Conservation (phyloP, 2,888 invertebrate genomes). For the Oasisia sp. region DNA sequence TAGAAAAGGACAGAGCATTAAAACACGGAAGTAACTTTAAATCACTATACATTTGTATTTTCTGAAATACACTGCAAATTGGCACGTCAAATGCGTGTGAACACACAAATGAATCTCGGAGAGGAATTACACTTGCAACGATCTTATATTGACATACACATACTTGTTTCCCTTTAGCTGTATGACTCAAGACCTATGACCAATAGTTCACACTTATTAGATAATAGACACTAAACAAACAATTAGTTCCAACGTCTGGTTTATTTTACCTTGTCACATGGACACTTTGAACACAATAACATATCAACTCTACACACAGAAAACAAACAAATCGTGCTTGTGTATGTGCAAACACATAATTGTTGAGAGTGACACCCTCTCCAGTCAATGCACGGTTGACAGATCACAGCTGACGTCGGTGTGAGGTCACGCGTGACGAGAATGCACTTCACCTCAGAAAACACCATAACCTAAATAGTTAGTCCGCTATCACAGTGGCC, state of each 20-base stretch:
- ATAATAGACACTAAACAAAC: background rate
- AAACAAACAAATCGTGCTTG: background rate
- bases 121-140: no score
- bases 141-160: background rate
- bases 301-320: background rate
- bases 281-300: background rate
- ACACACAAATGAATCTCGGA: background rate
- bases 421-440: slow-evolving; percentile 3
- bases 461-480: background rate
- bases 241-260: background rate
- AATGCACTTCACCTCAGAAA: background rate
- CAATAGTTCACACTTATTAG: no score
- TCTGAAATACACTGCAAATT: background rate
- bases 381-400: background rate
- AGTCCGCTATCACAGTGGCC: background rate
- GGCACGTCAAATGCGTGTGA: background rate
- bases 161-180: background rate
- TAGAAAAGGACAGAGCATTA: no score
- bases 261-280: background rate
- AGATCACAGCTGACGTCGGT: background rate
- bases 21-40: no score
- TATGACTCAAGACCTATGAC: background rate
- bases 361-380: background rate
- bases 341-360: background rate
- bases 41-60: no score